Percentiles rank a stretch among this genome's conserved stretches.
Conservation (phyloP, 2,888 invertebrate species). For the Dusona sp. region DNA sequence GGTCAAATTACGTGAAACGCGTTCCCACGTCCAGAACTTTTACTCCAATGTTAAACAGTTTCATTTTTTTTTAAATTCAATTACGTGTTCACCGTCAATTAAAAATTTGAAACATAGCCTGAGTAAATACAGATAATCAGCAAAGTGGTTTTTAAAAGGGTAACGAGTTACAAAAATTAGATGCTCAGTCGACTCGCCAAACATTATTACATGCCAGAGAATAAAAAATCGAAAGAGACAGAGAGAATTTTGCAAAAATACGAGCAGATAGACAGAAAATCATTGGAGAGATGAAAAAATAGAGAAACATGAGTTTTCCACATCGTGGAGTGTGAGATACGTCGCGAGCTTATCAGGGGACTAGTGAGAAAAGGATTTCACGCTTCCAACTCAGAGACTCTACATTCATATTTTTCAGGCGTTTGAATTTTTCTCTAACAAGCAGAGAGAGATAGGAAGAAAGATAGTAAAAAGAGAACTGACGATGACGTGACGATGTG, state of each 20-base stretch:
- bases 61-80: background rate
- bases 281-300: conserved; percentile 5
- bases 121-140: background rate
- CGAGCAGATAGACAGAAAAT: background rate
- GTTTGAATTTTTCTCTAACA: conserved; percentile 44
- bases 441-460: conserved; percentile 13
- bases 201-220: background rate
- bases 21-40: no score
- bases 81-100: background rate
- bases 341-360: conserved; percentile 38
- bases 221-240: background rate
- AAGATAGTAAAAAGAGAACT: conserved; percentile 19
- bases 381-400: background rate
- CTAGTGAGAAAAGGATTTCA: conserved; percentile 22
- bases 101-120: background rate
- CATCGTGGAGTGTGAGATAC: conserved; percentile 3
- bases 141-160: background rate
- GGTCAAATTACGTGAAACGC: no score
- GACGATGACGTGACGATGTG: conserved; percentile 11
- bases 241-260: background rate
- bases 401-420: conserved; percentile 41
- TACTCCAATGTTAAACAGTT: no score
- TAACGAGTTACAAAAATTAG: conserved; percentile 41
- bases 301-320: conserved; percentile 3
- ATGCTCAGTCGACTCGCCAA: conserved; percentile 6